Base-by-base conservation (phyloP, 2,888 invertebrate species). In the Yponomeuta malinellus region DNA sequence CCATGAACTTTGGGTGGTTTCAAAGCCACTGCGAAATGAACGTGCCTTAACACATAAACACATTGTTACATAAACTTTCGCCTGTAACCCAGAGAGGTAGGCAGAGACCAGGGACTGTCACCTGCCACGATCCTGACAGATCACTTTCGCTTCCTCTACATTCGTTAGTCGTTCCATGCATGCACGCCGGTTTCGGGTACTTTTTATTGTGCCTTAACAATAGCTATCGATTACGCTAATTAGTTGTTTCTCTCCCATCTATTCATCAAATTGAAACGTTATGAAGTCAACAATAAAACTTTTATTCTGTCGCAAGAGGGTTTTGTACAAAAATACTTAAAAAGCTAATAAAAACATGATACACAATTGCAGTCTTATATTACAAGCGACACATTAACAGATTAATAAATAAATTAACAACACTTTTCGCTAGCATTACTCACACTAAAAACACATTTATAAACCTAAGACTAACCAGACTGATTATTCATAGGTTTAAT, bases 291-390 rank as follows among this genome's bases (percentile, higher is more conserved):
- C 52, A 59, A 15, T 15, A 59, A 52, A 12, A 59, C 52, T 9
- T 67, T 67, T 67, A 67, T 43, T 67, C 37, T 31, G 48, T 52
- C 43, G 31, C 67, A 15, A 59, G 15, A 82, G 79, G 80, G 76
- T 83, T 86, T 90, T 90, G 89, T 89, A 90, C 89, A 59, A 59
- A 59, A 15, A 59, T 59, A 59, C 52, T 59, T 59, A 59, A 15
- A 59, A 59, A 59, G 52, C 52, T 59, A 59, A 59, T 59, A 59
- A 59, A 59, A 59, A 59, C 52, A 59, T 4, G 52, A 15, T 15
- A 59, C 52, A 59, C 9, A 4, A 15, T 59, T 59, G 52, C 72
- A 72, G 73, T 72, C 59, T 69, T 33, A 69, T 69, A 69, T 69
- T 59, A 9, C 12, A 29, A 69, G 33, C 23, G 9, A 23, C 8